Percentiles rank a stretch among this genome's conserved stretches.
Conservation (phyloP, 2,888 invertebrate genomes). For the Cloeon dipterum region DNA sequence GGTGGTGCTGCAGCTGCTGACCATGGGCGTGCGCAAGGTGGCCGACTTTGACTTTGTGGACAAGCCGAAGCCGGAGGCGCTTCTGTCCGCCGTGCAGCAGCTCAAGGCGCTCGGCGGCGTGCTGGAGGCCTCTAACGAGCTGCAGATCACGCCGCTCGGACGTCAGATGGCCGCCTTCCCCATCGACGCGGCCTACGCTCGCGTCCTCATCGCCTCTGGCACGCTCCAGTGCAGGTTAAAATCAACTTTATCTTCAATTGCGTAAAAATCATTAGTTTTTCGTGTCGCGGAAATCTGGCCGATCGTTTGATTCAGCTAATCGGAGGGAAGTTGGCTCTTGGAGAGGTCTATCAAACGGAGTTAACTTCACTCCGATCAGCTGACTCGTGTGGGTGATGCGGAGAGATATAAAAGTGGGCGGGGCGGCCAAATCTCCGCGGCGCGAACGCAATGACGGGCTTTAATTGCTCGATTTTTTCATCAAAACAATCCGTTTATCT, state of each 20-base stretch:
- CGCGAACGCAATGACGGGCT: no score
- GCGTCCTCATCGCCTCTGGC: constrained; percentile 52
- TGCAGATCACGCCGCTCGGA: constrained; percentile 53
- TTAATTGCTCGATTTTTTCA: no score
- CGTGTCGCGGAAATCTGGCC: not conserved
- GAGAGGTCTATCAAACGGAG: no score
- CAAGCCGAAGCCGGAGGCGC: constrained; percentile 43
- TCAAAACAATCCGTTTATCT: no score
- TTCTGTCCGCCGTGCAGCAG: constrained; percentile 36
- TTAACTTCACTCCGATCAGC: no score
- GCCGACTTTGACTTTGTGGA: constrained; percentile 77
- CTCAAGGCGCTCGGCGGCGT: constrained; percentile 33
- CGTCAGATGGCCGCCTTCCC: constrained; percentile 77
- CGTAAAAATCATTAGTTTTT: not conserved
- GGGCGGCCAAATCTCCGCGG: no score
- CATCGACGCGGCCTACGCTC: constrained; percentile 71
- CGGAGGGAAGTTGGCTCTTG: constrained; percentile 1
- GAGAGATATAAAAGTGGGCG: no score
- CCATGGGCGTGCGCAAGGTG: constrained; percentile 57
- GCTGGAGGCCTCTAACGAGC: constrained; percentile 14
- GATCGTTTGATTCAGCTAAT: not conserved
- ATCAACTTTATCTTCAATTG: constrained; percentile 3
- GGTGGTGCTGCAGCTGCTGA: constrained; percentile 60
- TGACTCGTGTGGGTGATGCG: no score
- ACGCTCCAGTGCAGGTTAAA: constrained; percentile 55